These are phyloP conservation scores for Arenicola marina DNA, from an alignment of 2,888 invertebrate species.

Conservation along the genomic window DNA sequence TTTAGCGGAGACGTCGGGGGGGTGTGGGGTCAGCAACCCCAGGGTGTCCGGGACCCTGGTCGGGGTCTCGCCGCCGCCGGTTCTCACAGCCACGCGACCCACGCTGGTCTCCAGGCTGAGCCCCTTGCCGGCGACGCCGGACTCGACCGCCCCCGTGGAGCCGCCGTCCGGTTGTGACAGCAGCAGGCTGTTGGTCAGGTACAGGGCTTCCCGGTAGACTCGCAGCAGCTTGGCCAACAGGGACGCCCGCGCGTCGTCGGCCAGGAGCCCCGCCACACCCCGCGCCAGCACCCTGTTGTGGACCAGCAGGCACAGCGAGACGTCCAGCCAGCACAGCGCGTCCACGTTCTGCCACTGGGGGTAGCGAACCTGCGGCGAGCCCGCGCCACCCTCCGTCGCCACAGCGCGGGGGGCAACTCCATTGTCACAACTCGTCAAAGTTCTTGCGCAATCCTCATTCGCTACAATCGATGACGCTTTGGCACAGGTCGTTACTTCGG, in stretches of 20 bases:
- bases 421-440: no score
- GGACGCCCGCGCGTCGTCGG: conserved; percentile 12
- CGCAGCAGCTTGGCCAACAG: conserved; percentile 1
- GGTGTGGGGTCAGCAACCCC: no score
- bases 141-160: no score
- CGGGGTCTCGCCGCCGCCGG: background rate
- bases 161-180: no score
- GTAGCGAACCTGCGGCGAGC: no score
- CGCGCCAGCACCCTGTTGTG: conserved; percentile 36
- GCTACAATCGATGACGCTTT: no score
- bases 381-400: no score
- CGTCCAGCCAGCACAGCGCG: conserved; percentile 58
- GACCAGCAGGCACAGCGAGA: conserved; percentile 47
- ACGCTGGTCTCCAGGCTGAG: conserved; percentile 3
- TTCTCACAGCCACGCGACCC: conserved; percentile 11
- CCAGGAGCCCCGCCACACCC: no score
- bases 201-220: background rate
- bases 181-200: no score
- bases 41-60: background rate
- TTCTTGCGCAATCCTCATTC: no score
- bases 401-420: no score
- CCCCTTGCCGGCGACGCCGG: background rate
- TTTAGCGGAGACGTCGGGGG: background rate
- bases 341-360: conserved; percentile 56
- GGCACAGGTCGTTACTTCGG: no score